A percentile compares a stretch with the other conserved stretches of the same genome.
Evolutionary conservation across 2,888 invertebrate species (phyloP).

Genomic region (Cephus pulcher): DNA sequence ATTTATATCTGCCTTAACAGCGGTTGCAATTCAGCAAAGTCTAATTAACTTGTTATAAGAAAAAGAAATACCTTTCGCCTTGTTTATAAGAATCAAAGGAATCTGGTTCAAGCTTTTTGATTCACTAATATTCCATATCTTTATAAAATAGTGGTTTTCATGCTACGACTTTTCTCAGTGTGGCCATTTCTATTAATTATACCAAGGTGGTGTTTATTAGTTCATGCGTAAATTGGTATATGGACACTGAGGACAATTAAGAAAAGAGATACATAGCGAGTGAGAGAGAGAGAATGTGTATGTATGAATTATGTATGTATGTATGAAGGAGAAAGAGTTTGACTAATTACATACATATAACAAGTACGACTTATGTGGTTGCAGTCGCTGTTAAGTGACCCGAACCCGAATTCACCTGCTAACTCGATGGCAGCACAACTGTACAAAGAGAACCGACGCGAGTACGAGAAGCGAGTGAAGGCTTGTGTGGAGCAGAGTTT

Average conservation of each 20-base stretch:
- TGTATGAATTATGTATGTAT: conserved; percentile 5
- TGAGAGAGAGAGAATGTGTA: background rate
- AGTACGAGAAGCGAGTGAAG: conserved; percentile 99
- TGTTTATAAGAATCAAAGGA: background rate
- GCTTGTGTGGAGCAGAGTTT: conserved; percentile 99
- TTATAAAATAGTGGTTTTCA: background rate
- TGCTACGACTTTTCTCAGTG: background rate
- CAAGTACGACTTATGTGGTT: conserved; percentile 66
- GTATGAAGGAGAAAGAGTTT: conserved; percentile 1
- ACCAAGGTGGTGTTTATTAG: background rate
- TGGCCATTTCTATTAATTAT: background rate
- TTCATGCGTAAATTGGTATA: background rate
- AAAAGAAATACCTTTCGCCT: background rate
- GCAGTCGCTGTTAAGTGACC: conserved; percentile 99
- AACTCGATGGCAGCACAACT: conserved; percentile 99
- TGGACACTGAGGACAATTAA: background rate
- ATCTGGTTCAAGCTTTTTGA: background rate
- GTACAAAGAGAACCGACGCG: conserved; percentile 98
- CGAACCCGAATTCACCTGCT: conserved; percentile 99
- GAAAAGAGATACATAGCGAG: background rate
- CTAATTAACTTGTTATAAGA: conserved; percentile 29
- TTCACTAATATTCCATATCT: background rate
- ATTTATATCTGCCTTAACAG: conserved; percentile 55
- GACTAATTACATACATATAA: conserved; percentile 27
- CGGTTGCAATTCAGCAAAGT: conserved; percentile 65